phyloP scores from a whole-genome alignment of 2,797 vertebrate genomes.

The Crossoptilon crossoptilon region DNA sequence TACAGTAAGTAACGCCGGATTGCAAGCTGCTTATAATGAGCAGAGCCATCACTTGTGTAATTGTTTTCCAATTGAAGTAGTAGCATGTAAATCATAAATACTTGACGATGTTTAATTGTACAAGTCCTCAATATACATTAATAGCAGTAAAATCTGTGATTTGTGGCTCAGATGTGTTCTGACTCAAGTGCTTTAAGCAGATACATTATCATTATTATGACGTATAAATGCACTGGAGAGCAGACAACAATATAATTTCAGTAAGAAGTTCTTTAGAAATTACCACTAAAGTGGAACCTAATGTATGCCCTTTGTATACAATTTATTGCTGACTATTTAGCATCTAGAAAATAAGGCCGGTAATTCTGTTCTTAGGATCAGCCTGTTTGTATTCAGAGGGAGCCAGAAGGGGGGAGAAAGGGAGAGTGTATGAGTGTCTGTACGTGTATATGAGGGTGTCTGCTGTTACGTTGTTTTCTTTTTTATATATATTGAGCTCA shows the following conservation, averaged over 20 bases:
- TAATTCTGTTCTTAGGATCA: conserved; percentile 25
- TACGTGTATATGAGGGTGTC: not conserved
- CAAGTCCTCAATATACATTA: conserved; percentile 48
- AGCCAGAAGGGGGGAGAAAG: not conserved
- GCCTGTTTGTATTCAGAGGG: not conserved
- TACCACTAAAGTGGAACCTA: conserved; percentile 44
- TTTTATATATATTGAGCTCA: not conserved
- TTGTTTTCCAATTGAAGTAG: conserved; percentile 52
- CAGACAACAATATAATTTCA: conserved; percentile 70
- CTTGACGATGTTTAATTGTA: conserved; percentile 69
- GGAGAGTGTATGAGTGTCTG: not conserved
- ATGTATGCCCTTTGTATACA: conserved; percentile 30
- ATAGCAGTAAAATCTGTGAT: conserved; percentile 65
- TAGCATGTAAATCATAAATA: conserved; percentile 56
- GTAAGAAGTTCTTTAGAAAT: conserved; percentile 65
- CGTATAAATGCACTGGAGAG: conserved; percentile 70
- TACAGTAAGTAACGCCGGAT: conserved; percentile 52
- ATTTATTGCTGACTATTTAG: conserved; percentile 44
- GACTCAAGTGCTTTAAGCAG: conserved; percentile 76
- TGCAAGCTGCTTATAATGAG: conserved; percentile 50
- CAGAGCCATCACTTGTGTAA: conserved; percentile 56
- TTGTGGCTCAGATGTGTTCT: conserved; percentile 68
- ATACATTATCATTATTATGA: conserved; percentile 69
- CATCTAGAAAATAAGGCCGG: conserved; percentile 41
- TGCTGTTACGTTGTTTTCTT: not conserved